Conservation (phyloP, 2,113 vertebrate species). For the Rhinolophus ferrumequinum region DNA sequence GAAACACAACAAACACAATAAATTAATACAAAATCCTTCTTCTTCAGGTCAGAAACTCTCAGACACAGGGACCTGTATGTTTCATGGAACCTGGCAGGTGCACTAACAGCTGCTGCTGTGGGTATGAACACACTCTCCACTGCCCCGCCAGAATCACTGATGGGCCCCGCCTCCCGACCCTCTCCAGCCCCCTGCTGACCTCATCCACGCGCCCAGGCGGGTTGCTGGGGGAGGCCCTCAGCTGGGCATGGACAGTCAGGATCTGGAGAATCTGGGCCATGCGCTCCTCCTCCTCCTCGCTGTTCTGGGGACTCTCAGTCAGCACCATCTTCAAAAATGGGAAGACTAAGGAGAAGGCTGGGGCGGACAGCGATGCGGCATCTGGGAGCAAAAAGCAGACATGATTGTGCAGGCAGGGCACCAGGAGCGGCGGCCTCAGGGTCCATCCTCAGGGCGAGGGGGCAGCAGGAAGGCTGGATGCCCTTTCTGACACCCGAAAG, state of each 20-base stretch:
- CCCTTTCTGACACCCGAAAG: background rate
- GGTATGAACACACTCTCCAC: background rate
- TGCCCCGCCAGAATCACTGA: background rate
- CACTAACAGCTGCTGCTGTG: background rate
- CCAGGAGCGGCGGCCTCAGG: background rate
- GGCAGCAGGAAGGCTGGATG: background rate
- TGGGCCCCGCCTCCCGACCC: background rate
- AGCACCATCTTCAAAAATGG: slow-evolving; percentile 94
- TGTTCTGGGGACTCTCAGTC: slow-evolving; percentile 88
- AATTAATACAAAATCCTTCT: background rate
- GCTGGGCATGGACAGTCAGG: slow-evolving; percentile 91
- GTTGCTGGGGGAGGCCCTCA: slow-evolving; percentile 86
- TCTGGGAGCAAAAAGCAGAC: slow-evolving; percentile 71
- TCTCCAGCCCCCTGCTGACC: slow-evolving; percentile 81
- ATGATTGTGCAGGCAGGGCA: background rate
- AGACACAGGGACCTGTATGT: background rate
- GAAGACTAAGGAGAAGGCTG: slow-evolving; percentile 94
- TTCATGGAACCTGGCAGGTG: background rate
- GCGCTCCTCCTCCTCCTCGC: slow-evolving; percentile 89
- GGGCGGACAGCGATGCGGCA: slow-evolving; percentile 85
- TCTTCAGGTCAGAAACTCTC: background rate
- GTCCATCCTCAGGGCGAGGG: background rate
- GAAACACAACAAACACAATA: background rate
- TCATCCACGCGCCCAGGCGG: slow-evolving; percentile 89
- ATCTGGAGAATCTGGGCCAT: slow-evolving; percentile 92